Evolutionary conservation across 2,113 vertebrate genomes (phyloP).

Genomic region (Neogobius melanostomus): DNA sequence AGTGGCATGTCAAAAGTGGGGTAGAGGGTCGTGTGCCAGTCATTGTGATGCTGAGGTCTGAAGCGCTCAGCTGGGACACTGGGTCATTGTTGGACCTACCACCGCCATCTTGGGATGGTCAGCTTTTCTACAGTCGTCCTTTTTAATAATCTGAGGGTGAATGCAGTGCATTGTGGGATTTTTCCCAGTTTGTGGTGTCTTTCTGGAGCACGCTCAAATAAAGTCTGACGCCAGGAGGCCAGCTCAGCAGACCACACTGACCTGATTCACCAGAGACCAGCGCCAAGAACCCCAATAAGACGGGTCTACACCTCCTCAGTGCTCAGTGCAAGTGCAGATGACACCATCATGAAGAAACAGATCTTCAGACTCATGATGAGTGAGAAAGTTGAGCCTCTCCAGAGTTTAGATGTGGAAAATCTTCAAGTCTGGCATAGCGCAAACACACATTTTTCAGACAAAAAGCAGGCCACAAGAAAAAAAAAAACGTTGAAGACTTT

Average conservation of each 20-base stretch:
- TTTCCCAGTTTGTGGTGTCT: constrained; percentile 60
- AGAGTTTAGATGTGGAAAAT: constrained; percentile 28
- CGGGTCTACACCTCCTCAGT: constrained; percentile 34
- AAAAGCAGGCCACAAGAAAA: constrained; percentile 58
- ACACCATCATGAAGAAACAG: not conserved
- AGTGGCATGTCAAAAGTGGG: constrained; percentile 13
- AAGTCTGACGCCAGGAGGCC: constrained; percentile 65
- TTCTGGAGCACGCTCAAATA: constrained; percentile 58
- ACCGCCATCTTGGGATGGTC: constrained; percentile 42
- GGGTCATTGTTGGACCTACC: constrained; percentile 53
- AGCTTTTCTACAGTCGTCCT: constrained; percentile 47
- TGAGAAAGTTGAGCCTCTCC: constrained; percentile 36
- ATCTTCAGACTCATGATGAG: constrained; percentile 21
- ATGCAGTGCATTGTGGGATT: constrained; percentile 72
- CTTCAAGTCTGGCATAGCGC: constrained; percentile 35
- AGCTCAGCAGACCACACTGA: constrained; percentile 71
- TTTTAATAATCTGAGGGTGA: constrained; percentile 63
- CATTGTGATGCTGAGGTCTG: constrained; percentile 28
- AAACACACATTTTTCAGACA: constrained; percentile 28
- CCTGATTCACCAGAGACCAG: constrained; percentile 59
- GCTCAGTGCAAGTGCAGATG: constrained; percentile 21
- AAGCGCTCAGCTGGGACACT: constrained; percentile 42
- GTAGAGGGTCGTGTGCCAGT: constrained; percentile 2
- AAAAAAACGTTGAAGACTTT: constrained; percentile 48
- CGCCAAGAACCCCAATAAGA: constrained; percentile 24